phyloP scores from a whole-genome alignment of 2,888 invertebrate species.

The Tipula helvola region DNA sequence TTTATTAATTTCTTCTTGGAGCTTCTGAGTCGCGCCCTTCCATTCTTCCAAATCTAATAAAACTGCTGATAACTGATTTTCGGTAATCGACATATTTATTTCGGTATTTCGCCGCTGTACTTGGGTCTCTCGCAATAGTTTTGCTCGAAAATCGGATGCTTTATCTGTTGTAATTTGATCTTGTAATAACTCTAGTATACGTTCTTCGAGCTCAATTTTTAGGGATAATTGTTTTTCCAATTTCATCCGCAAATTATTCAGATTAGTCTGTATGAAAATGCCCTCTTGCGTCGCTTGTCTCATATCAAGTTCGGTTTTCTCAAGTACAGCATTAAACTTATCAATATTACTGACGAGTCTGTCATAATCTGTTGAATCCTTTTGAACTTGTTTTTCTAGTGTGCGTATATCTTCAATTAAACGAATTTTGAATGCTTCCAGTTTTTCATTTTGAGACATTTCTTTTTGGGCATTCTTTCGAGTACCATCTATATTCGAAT shows the following conservation, averaged over 20 bases:
- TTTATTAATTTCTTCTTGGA: constrained; percentile 23
- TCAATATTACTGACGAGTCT: constrained; percentile 42
- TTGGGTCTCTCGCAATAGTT: constrained; percentile 35
- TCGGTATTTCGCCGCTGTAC: constrained; percentile 35
- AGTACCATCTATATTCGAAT: constrained; percentile 48
- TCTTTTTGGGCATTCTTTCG: constrained; percentile 53
- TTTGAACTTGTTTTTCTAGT: constrained; percentile 36
- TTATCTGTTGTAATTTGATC: constrained; percentile 57
- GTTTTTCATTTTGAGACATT: constrained; percentile 51
- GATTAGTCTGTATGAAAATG: constrained; percentile 25
- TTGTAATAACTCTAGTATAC: constrained; percentile 49
- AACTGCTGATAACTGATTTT: constrained; percentile 44
- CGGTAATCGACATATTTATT: constrained; percentile 28
- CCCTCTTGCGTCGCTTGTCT: constrained; percentile 39
- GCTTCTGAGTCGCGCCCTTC: constrained; percentile 21
- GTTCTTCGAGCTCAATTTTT: constrained; percentile 50
- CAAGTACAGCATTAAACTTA: constrained; percentile 43
- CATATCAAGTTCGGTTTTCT: constrained; percentile 49
- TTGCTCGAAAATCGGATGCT: constrained; percentile 41
- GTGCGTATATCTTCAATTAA: constrained; percentile 42
- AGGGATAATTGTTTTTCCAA: constrained; percentile 40
- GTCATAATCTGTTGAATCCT: constrained; percentile 40
- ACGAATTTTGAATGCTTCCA: constrained; percentile 47
- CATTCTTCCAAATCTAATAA: constrained; percentile 35
- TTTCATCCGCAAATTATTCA: constrained; percentile 29